These are phyloP conservation scores for Drosophila mettleri DNA, from an alignment of 2,888 invertebrate species.

Conservation along the genomic window DNA sequence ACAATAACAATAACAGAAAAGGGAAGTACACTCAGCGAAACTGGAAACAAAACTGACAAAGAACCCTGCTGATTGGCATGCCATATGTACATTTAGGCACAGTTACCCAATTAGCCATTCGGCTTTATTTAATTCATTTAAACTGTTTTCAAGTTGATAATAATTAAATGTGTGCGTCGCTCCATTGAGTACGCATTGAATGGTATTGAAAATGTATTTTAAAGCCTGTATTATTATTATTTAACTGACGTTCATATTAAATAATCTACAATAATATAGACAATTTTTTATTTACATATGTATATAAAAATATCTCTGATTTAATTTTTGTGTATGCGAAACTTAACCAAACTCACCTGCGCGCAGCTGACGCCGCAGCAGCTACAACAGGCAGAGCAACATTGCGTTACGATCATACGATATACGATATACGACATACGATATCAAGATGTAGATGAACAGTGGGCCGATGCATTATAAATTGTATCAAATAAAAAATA, in stretches of 20 bases:
- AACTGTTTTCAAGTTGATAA: background rate
- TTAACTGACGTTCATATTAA: background rate
- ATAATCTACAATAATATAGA: background rate
- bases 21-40: slow-evolving; percentile 26
- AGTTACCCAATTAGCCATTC: background rate
- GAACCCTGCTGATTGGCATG: background rate
- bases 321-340: slow-evolving; percentile 11
- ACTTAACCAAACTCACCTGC: slow-evolving; percentile 23
- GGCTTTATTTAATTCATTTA: background rate
- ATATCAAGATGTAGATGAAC: slow-evolving; percentile 9
- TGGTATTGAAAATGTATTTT: background rate
- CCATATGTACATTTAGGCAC: background rate
- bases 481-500: background rate
- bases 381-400: slow-evolving; percentile 13
- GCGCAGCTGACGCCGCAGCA: slow-evolving; percentile 8
- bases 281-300: background rate
- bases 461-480: slow-evolving; percentile 5
- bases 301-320: background rate
- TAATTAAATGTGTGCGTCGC: background rate
- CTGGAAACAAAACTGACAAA: slow-evolving; percentile 8
- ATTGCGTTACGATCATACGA: slow-evolving; percentile 34
- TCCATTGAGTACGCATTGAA: background rate
- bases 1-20: slow-evolving; percentile 2
- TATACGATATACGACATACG: slow-evolving; percentile 31
- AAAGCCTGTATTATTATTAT: too few relatives aligned